A percentile compares a stretch with the other conserved stretches of the same genome.
Evolutionary conservation across 1,140 invertebrate species (phyloP).

Genomic region (Parasteatoda tepidariorum): DNA sequence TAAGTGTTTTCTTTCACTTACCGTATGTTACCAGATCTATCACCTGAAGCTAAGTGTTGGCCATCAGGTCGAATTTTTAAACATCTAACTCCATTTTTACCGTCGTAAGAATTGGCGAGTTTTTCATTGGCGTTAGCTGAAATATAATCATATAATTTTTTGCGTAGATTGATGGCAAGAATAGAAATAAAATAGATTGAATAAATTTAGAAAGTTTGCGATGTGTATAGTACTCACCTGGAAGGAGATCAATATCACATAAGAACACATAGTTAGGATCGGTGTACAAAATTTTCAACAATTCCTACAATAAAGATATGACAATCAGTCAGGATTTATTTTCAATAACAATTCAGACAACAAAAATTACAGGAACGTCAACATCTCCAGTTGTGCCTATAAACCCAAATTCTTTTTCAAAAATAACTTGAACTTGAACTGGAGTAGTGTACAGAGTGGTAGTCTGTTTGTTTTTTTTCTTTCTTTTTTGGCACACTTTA

Average conservation of each 20-base stretch:
- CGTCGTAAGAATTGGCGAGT: conserved; percentile 72
- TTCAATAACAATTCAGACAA: too few relatives aligned
- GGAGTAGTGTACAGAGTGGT: too few relatives aligned
- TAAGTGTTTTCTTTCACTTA: too few relatives aligned
- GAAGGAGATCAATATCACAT: conserved; percentile 81
- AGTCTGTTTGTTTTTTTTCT: too few relatives aligned
- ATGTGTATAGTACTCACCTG: conserved; percentile 40
- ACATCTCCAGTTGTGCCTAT: too few relatives aligned
- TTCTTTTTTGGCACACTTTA: too few relatives aligned
- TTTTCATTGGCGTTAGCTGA: conserved; percentile 70
- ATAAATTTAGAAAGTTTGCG: neutral
- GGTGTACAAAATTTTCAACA: conserved; percentile 91
- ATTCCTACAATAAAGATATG: conserved; percentile 77
- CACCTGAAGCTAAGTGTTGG: conserved; percentile 89
- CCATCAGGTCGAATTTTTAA: conserved; percentile 91
- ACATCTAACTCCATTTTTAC: conserved; percentile 89
- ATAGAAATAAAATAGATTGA: neutral
- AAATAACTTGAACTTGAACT: too few relatives aligned
- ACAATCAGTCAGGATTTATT: too few relatives aligned
- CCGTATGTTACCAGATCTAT: conserved; percentile 83
- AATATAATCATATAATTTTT: neutral
- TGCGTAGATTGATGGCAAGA: neutral
- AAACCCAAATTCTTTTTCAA: too few relatives aligned
- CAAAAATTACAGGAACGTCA: too few relatives aligned
- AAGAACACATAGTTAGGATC: conserved; percentile 86